phyloP scores from a whole-genome alignment of 2,888 invertebrate species.

The Eupithecia subumbrata region DNA sequence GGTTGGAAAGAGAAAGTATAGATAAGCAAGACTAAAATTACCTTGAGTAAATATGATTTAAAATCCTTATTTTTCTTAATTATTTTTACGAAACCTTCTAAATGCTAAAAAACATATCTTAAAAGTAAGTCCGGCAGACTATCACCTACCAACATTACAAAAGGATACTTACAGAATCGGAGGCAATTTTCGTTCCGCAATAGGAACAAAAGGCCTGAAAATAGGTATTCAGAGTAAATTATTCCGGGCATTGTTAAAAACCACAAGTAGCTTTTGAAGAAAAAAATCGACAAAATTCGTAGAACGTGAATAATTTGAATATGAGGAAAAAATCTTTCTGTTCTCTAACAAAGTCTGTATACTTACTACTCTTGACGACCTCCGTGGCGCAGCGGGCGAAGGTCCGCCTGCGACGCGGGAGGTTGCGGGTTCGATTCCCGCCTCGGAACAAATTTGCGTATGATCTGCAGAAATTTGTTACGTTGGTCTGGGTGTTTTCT shows the following conservation, averaged over 20 bases:
- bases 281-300: conserved; percentile 1
- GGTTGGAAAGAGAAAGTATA: too few species aligned
- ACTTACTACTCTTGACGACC: too few species aligned
- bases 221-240: conserved; percentile 12
- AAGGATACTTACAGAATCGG: conserved; percentile 1
- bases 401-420: too few species aligned
- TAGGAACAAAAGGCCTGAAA: conserved; percentile 9
- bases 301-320: background rate
- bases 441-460: too few species aligned
- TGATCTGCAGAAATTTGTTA: too few species aligned
- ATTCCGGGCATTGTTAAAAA: conserved; percentile 10
- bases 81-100: background rate
- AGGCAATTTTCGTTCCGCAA: background rate
- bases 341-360: background rate
- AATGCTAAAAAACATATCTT: background rate
- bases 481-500: too few species aligned
- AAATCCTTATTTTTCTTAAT: background rate
- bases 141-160: background rate
- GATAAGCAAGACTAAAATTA: too few species aligned
- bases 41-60: too few species aligned
- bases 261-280: conserved; percentile 5
- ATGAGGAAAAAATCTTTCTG: background rate
- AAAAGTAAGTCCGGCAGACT: background rate
- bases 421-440: too few species aligned
- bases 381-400: too few species aligned